Base-by-base conservation (phyloP, 2,888 invertebrate genomes). In the Trachelus stipa region DNA sequence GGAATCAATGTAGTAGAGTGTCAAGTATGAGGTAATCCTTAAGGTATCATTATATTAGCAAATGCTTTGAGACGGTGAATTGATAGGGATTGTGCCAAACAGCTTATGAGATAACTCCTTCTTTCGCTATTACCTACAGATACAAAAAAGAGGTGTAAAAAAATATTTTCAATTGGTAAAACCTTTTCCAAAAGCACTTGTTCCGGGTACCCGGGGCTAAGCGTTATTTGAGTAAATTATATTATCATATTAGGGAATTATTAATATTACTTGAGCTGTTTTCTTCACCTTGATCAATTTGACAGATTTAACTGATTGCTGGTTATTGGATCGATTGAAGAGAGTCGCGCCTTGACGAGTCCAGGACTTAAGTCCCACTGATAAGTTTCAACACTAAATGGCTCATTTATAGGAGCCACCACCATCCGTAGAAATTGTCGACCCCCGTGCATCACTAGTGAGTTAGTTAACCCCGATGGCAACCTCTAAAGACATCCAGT, bases 381-480 rank as follows among this genome's bases (percentile, higher is more conserved):
- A 73, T 68, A 75, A 68, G 76, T 35, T 30, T 56, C 78, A 75
- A 81, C 80, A 77, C 80, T 75, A 83, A 85, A 85, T 85, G 83
- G 77, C 77, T 76, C 82, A 85, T 87, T 85, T 84, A 84, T 84
- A 84, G 79, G 79, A 76, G 74, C 69, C 69, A 76, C 76, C 74
- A 74, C 30, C n/a, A n/a, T 23, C 34, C 23, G 30, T 35, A 34
- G 33, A 71, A 71, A 71, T 71, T 34, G 31, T 71, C 33, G 71
- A 71, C 31, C 71, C 71, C 71, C 33, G 71, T 71, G 71, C 31
- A 34, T 35, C 34, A 80, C 81, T 81, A 80, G 84, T 81, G 83
- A 84, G 83, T 86, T 83, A 85, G 81, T 86, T 85, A 86, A 86
- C 85, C 86, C 83, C 73, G 76, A 77, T 77, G 37, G 81, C 82